phyloP scores from a whole-genome alignment of 1,140 invertebrate genomes.

The Drusus annulatus region DNA sequence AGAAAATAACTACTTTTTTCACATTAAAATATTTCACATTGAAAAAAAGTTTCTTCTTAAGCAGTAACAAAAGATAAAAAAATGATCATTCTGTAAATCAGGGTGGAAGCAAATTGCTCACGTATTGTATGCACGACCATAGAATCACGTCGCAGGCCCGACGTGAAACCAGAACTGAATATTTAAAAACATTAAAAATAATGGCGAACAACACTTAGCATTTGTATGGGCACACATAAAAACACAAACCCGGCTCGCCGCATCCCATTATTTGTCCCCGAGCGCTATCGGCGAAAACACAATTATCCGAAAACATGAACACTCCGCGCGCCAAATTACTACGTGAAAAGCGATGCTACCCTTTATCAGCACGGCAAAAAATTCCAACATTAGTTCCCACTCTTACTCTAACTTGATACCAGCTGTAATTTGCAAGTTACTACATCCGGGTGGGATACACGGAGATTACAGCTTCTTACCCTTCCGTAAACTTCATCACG shows the following conservation, averaged over 20 bases:
- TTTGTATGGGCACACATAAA: background rate
- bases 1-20: too few relatives aligned
- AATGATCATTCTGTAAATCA: too few relatives aligned
- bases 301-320: constrained; percentile 54
- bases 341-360: constrained; percentile 49
- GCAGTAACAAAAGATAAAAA: too few relatives aligned
- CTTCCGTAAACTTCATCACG: constrained; percentile 27
- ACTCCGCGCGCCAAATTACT: constrained; percentile 42
- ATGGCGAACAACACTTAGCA: background rate
- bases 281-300: constrained; percentile 49
- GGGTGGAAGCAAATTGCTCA: too few relatives aligned
- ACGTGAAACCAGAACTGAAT: too few relatives aligned
- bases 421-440: constrained; percentile 52
- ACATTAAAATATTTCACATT: too few relatives aligned
- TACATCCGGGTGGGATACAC: constrained; percentile 47
- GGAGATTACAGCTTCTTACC: constrained; percentile 45
- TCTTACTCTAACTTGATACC: constrained; percentile 26
- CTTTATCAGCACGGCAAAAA: constrained; percentile 45
- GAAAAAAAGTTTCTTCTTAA: too few relatives aligned
- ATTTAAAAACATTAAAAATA: background rate
- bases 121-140: too few relatives aligned
- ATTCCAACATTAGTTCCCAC: constrained; percentile 21
- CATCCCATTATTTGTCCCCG: constrained; percentile 12
- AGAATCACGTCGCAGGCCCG: too few relatives aligned
- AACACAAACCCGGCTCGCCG: too few relatives aligned